Base-by-base conservation (phyloP, 2,888 invertebrate species). In the Sthenelais limicola region DNA sequence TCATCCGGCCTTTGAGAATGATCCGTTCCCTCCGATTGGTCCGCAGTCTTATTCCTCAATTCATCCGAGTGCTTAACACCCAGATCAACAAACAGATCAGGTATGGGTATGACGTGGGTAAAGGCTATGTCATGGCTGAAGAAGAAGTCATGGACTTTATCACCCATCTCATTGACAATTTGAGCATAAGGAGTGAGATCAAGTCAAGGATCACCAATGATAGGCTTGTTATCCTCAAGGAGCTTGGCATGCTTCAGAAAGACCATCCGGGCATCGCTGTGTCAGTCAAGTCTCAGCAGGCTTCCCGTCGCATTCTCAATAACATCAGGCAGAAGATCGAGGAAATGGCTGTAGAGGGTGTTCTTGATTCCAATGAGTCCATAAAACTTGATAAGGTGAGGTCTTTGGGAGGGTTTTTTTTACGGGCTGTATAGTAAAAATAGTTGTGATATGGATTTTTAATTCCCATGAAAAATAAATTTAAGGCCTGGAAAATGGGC, bases 221-320 rank as follows among this genome's bases (percentile, higher is more conserved):
- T 9, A 76, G 83, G 48, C 74, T 85, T 51, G 82, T 81, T 35
- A 83, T 86, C 47, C 82, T 86, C 52, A 80, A 82, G 69, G 83
- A 83, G 76, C 77, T 86, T 15, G 86, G 86, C 18, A 76, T 91
- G 24, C 84, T 92, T 0, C 91, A 91, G 79, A 88, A 76, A 69
- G 90, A 91, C 69, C 86, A 85, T 74, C 86, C 86, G 12, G 86
- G 86, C 28, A 91, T 92, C 0, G 91, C 91, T 0, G 90, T 91
- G 67, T 91, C 91, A 0, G 91, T 92, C 66, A 92, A 92, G 84
- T 91, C 92, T 0, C 86, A 90, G 4, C 92, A 92, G 79, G 91
- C 92, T 0, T 90, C 91, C 54, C 89, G 91, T 0, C 90, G 90
- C 18, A 91, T 91, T 0, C 87, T 92, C 0, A 91, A 91, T 77